Base-by-base conservation (phyloP, 2,888 invertebrate species). In the Oligia strigilis region DNA sequence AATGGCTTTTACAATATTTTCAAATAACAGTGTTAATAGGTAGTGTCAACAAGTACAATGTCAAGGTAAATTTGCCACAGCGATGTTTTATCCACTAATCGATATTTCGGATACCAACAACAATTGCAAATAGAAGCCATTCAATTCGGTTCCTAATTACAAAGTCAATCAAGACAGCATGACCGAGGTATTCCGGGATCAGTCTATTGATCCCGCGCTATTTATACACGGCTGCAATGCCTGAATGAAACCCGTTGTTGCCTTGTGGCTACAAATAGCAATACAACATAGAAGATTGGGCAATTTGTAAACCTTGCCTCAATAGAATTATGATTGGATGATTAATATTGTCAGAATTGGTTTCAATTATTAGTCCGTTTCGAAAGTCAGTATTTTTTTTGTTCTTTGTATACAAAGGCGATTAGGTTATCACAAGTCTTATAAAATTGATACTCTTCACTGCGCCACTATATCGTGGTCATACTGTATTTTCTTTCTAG, bases 121-220 rank as follows among this genome's bases (percentile, higher is more conserved):
- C 71, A 70, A 65, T 67, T 71, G 62, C 52, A 75, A 82, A 75
- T 78, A 72, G 72, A 70, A 49, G 19, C 29, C 52, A 73, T 72
- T 52, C 23, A 62, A 64, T 72, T 66, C 62, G n/a, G 46, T n/a
- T 17, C 23, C 49, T 76, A 65, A 85, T 85, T 78, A 82, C 76
- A 69, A 69, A 82, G 73, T 73, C 73, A 85, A 75, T 75, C 75
- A 82, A 84, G 84, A 66, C 66, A 72, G 40, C 70, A 55, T 72
- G 75, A 67, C 66, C 36, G 62, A 76, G 46, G 81, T 84, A 85
- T 77, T 82, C 65, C 67, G n/a, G 43, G 75, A 49, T 72, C 69
- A 60, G 36, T 23, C 14, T 76, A 85, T 85, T 69, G 86, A 85
- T 85, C 67, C 43, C 29, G 40, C 19, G 67, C 60, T 85, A 79